Evolutionary conservation across 64 coral and sea anemone genomes (phyloP).

Genomic region (Montipora efflorescens): DNA sequence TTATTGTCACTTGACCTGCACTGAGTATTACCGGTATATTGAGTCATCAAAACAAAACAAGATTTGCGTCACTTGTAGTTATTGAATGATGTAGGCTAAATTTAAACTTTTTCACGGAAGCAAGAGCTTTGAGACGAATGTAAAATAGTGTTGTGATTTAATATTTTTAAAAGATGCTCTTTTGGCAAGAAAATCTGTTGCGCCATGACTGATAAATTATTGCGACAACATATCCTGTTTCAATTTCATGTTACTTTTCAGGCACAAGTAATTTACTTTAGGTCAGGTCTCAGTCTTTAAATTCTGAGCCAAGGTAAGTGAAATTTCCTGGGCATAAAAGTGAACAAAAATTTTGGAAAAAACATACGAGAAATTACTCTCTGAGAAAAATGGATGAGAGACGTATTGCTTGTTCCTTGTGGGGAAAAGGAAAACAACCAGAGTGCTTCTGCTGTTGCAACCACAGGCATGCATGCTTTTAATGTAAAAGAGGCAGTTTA

Average conservation of each 20-base stretch:
- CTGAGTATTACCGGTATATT: neutral
- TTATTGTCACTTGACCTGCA: neutral
- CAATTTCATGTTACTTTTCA: too few species aligned
- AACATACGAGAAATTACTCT: neutral
- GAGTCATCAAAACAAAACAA: neutral
- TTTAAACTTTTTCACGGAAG: neutral
- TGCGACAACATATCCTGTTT: neutral
- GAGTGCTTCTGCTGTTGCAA: neutral
- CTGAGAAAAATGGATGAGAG: neutral
- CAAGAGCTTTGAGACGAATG: too few species aligned
- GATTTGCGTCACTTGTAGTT: slow-evolving; percentile 31
- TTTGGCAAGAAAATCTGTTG: neutral
- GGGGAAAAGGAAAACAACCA: neutral
- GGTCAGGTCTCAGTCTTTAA: too few species aligned
- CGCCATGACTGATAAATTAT: neutral
- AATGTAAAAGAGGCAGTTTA: too few species aligned
- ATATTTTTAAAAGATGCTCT: neutral
- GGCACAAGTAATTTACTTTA: too few species aligned
- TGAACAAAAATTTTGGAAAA: neutral
- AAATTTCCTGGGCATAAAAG: too few species aligned
- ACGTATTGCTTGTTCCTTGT: neutral
- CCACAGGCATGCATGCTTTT: neutral
- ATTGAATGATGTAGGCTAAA: neutral
- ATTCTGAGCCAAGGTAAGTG: too few species aligned
- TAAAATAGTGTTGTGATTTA: too few species aligned